Evolutionary conservation across 2,113 vertebrate genomes (phyloP), one percentile per base, ranked within the genome.

Genomic region (Strigops habroptila): DNA sequence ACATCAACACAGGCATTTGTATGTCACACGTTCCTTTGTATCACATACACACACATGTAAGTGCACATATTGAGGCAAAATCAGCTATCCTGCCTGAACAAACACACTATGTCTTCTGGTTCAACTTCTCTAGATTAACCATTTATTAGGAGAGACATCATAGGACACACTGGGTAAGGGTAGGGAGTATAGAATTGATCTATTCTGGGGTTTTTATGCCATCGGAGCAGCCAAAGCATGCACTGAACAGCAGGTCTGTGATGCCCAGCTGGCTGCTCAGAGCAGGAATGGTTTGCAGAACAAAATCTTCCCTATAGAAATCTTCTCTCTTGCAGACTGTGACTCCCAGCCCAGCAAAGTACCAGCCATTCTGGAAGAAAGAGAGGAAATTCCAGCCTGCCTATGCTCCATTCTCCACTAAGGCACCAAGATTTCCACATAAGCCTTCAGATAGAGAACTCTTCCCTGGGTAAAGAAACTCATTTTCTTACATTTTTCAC

Each of bases 391-490:
- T 44, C 55, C 94, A 92, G 39, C 96, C 98, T n/a, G 79, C 68
- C 63, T 96, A 62, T 78, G 97, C 86, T 25, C 98, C 98, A 3
- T 99, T 99, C 86, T 97, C 91, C 91, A 90, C 82, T 23, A 96
- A 92, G 28, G 7, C 95, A 22, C 83, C 94, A 25, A 97, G 98
- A 52, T 98, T 98, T 93, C 51, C 86, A 9, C 8, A 71, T 2
- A 60, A 28, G 17, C 18, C 53, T 13, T 14, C 39, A 63, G 86
- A 95, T 3, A 80, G 23, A 7, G 90, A 91, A 6, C 24, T 57
- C 13, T 97, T 79, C 89, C 99, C 98, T 18, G 98, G 99, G 99
- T 99, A 97, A 95, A 7, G 21, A 1, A 35, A 68, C 21, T 63
- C 4, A 2, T 81, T 67, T 82, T n/a, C 85, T 82, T 35, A 44